Evolutionary conservation across 2,113 vertebrate genomes (phyloP).

Genomic region (Hyla sarda): DNA sequence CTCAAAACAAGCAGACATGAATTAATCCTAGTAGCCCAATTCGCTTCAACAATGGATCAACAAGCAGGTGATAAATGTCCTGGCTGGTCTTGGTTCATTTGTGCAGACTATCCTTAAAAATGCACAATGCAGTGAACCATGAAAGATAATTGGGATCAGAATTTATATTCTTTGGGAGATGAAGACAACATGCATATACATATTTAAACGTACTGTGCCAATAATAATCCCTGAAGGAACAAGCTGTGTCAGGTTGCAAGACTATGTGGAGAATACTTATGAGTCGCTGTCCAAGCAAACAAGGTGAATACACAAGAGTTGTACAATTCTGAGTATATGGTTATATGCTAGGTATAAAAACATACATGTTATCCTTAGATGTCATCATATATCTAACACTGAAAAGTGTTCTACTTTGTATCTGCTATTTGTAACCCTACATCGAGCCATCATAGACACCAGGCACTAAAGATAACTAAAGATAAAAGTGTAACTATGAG

Average conservation of each 20-base stretch:
- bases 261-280: constrained; percentile 26
- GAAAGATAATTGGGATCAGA: constrained; percentile 43
- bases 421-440: neutral
- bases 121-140: constrained; percentile 21
- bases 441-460: neutral
- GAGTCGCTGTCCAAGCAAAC: neutral
- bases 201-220: constrained; percentile 30
- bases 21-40: constrained; percentile 12
- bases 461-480: neutral
- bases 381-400: neutral
- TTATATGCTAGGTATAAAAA: too few species aligned
- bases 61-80: constrained; percentile 39
- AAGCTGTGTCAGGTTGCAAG: constrained; percentile 24
- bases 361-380: too few species aligned
- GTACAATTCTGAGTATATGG: too few species aligned
- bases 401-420: neutral
- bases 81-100: constrained; percentile 32
- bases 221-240: constrained; percentile 31
- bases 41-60: constrained; percentile 17
- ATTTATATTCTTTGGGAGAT: constrained; percentile 48
- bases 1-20: neutral
- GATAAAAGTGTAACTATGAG: too few species aligned
- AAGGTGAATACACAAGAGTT: neutral
- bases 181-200: constrained; percentile 37
- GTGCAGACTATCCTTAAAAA: constrained; percentile 17